Evolutionary conservation across 2,888 invertebrate species (phyloP), one percentile per base, ranked within the genome.

Genomic region (Netelia melanura): DNA sequence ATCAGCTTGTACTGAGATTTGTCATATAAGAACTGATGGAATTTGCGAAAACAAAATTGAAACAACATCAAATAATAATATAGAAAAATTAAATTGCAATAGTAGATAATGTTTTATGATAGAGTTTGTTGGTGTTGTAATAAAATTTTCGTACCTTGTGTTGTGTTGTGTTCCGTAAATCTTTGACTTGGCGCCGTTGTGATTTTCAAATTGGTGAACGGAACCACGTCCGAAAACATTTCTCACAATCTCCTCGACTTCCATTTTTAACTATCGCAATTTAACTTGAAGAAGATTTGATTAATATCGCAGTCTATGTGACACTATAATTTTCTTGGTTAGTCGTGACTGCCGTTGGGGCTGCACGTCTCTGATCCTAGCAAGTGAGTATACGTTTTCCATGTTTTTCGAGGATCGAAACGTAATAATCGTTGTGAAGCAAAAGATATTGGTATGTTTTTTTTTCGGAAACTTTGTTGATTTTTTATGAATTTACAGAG

Each of bases 171-270:
- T 38, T 38, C 72, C 86, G 9, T 88, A 81, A 6, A 85, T 85
- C 65, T 88, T 89, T 11, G 86, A 70, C 81, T 87, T 89, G 23
- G 84, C 72, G 14, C 81, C 85, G 17, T 61, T 64, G 8, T 86
- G 68, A 23, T 80, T 77, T 70, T 87, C 78, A 38, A 81, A 84
- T 48, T 87, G 85, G 44, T 71, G 25, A 21, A 78, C 58, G 21
- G 81, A 67, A 17, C 84, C 76, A 5, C 85, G 64, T 65, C 90
- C 92, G 80, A 92, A 92, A 81, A 92, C 86, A 14, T 88, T 86
- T 44, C 58, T 87, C 0, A 90, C 62, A 21, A 91, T 89, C 71
- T 91, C 89, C 17, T 90, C 86, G n/a, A 87, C 86, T 84, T 89
- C 89, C 88, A 91, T 91, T 84, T 75, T 44, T 61, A 14, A 6